Conservation (phyloP, 2,888 invertebrate genomes). For the Drosophila recens region DNA sequence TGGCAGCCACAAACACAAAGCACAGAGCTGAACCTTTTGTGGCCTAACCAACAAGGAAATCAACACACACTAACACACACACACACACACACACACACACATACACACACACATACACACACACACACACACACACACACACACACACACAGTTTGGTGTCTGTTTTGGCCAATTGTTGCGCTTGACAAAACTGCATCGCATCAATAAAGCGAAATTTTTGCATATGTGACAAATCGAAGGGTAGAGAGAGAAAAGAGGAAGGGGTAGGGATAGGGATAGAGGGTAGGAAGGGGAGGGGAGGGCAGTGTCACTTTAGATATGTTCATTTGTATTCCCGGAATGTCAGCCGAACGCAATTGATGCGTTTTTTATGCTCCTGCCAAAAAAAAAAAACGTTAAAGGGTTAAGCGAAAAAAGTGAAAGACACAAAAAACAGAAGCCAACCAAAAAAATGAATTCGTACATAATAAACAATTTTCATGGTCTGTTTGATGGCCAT, state of each 20-base stretch:
- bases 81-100: not conserved
- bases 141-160: constrained; percentile 16
- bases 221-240: constrained; percentile 20
- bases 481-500: constrained; percentile 44
- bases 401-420: constrained; percentile 8
- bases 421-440: constrained; percentile 7
- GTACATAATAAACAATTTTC: constrained; percentile 50
- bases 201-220: constrained; percentile 47
- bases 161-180: constrained; percentile 57
- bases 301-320: constrained; percentile 2
- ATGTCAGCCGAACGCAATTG: constrained; percentile 45
- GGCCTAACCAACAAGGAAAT: constrained; percentile 38
- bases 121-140: constrained; percentile 10
- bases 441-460: constrained; percentile 38
- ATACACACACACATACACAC: constrained; percentile 10
- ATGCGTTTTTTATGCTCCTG: constrained; percentile 60
- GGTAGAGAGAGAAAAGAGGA: not conserved
- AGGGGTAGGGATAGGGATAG: not conserved
- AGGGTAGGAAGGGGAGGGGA: not conserved
- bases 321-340: constrained; percentile 46
- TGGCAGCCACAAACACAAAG: constrained; percentile 21
- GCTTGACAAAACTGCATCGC: constrained; percentile 52
- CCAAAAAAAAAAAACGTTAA: not conserved
- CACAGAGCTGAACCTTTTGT: constrained; percentile 42
- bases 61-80: constrained; percentile 6